A percentile compares a stretch with the other conserved stretches of the same genome.
phyloP scores from a whole-genome alignment of 2,113 vertebrate genomes.

The Tragelaphus buxtoni region DNA sequence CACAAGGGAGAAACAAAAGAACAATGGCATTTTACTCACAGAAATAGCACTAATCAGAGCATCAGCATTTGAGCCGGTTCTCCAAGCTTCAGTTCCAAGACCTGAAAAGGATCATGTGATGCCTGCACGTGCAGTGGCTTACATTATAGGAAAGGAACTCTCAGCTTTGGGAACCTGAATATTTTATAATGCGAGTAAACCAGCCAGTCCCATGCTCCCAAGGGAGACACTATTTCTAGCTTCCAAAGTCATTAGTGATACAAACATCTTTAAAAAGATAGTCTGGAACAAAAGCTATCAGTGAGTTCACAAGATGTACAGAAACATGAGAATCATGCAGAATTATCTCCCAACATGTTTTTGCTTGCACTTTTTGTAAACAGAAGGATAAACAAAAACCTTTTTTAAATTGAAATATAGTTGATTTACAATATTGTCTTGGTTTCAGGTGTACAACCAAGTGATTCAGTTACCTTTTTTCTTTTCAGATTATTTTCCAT shows the following conservation, averaged over 20 bases:
- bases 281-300: neutral
- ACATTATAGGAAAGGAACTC: neutral
- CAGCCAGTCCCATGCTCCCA: neutral
- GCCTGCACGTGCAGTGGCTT: neutral
- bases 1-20: neutral
- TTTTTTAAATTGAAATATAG: neutral
- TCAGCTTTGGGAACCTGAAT: neutral
- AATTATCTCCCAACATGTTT: neutral
- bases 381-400: neutral
- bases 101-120: neutral
- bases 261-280: neutral
- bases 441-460: neutral
- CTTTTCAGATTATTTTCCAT: neutral
- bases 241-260: neutral
- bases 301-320: neutral
- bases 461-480: neutral
- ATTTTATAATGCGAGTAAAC: neutral
- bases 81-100: neutral
- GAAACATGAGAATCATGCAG: neutral
- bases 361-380: neutral
- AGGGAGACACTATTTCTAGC: neutral
- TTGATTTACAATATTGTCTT: neutral
- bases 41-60: neutral
- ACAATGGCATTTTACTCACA: neutral
- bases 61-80: neutral